These are phyloP conservation scores for Squalus acanthias DNA, from an alignment of 2,797 vertebrate genomes.

Conservation along the genomic window DNA sequence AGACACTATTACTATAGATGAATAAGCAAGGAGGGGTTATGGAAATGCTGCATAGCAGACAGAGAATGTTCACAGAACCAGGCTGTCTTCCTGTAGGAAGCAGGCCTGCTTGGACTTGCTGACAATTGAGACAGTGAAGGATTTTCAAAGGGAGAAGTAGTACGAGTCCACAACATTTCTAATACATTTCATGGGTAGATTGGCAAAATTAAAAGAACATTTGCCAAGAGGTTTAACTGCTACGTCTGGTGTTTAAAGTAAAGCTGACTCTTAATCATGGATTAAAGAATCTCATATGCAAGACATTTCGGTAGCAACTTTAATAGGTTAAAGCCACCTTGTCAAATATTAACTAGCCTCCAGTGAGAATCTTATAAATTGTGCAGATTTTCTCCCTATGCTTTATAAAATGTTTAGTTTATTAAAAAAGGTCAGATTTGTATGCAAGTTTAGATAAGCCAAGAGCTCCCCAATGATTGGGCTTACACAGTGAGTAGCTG, in stretches of 20 bases:
- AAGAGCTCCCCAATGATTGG: background rate
- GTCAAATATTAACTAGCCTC: background rate
- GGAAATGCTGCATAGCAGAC: background rate
- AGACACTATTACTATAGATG: background rate
- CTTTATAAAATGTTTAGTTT: background rate
- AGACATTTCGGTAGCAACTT: background rate
- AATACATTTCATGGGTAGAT: background rate
- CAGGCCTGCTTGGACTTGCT: background rate
- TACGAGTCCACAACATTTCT: background rate
- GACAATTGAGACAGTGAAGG: background rate
- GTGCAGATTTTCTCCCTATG: background rate
- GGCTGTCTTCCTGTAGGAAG: background rate
- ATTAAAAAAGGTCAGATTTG: background rate
- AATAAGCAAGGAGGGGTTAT: background rate
- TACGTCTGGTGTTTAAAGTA: slow-evolving; percentile 3
- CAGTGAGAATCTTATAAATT: background rate
- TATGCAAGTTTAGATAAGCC: background rate
- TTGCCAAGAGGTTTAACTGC: background rate
- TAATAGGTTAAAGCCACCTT: background rate
- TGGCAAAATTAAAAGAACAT: background rate
- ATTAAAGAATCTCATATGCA: background rate
- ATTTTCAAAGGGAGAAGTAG: background rate
- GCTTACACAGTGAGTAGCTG: background rate
- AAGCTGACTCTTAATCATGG: background rate
- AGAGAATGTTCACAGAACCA: background rate